phyloP scores from a whole-genome alignment of 2,888 invertebrate species.

The Andrena bicolor region DNA sequence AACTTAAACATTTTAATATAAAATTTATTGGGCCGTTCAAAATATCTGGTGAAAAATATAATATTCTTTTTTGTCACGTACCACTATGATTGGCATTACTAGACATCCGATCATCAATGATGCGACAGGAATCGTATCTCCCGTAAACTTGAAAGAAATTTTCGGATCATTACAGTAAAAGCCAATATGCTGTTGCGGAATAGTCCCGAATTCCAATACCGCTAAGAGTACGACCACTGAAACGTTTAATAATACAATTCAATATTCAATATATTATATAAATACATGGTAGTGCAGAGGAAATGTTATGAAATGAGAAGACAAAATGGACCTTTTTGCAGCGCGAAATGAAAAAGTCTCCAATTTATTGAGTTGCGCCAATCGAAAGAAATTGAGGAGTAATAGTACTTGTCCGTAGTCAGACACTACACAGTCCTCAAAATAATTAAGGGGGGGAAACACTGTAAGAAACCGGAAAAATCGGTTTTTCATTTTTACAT shows the following conservation, averaged over 20 bases:
- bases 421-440: too few relatives aligned
- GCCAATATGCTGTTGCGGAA: conserved; percentile 88
- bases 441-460: too few relatives aligned
- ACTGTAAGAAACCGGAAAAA: too few relatives aligned
- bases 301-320: too few relatives aligned
- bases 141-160: conserved; percentile 88
- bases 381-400: too few relatives aligned
- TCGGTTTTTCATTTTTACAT: too few relatives aligned
- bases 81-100: conserved; percentile 87
- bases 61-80: conserved; percentile 73
- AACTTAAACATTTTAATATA: too few relatives aligned
- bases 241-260: conserved; percentile 57
- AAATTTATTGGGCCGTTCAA: too few relatives aligned
- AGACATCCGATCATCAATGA: conserved; percentile 87
- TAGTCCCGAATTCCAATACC: conserved; percentile 88
- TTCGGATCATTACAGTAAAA: conserved; percentile 91
- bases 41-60: too few relatives aligned
- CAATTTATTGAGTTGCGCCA: too few relatives aligned
- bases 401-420: too few relatives aligned
- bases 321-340: too few relatives aligned
- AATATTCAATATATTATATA: background rate
- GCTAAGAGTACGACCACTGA: conserved; percentile 88
- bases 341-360: background rate
- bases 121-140: conserved; percentile 89
- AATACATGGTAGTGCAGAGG: background rate